Evolutionary conservation across 2,113 vertebrate genomes (phyloP).

Genomic region (Marcusenius ussheri): DNA sequence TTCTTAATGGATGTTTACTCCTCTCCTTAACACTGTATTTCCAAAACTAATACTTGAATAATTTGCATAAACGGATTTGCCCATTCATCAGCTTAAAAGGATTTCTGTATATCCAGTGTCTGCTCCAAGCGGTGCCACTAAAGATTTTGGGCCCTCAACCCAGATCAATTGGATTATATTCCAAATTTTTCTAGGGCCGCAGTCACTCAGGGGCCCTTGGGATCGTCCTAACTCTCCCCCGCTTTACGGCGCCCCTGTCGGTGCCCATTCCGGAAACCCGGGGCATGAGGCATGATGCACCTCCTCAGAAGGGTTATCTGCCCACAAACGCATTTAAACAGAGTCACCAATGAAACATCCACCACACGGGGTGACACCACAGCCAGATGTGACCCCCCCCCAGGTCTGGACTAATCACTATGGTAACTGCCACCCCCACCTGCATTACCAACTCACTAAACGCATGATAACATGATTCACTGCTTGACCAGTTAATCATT

Average conservation of each 20-base stretch:
- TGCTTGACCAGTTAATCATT: not conserved
- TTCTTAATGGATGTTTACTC: not conserved
- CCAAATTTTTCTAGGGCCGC: too few relatives aligned
- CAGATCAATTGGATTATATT: too few relatives aligned
- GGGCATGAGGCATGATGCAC: not conserved
- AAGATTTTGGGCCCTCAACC: too few relatives aligned
- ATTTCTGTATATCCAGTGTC: not conserved
- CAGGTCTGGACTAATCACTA: not conserved
- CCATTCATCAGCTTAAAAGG: not conserved
- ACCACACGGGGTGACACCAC: not conserved
- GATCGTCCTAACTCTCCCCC: too few relatives aligned
- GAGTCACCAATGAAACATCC: not conserved
- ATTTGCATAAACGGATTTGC: not conserved
- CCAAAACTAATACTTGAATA: not conserved
- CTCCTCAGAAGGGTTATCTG: not conserved
- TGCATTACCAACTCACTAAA: not conserved
- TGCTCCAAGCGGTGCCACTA: too few relatives aligned
- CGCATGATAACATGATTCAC: not conserved
- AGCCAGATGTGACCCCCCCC: not conserved
- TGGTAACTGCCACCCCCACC: not conserved
- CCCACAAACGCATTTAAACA: not conserved
- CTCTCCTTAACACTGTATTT: not conserved
- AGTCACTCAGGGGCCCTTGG: too few relatives aligned
- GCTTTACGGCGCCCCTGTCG: too few relatives aligned
- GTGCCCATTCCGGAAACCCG: not conserved